phyloP scores from a whole-genome alignment of 2,888 invertebrate species.

The Harmothoe impar region DNA sequence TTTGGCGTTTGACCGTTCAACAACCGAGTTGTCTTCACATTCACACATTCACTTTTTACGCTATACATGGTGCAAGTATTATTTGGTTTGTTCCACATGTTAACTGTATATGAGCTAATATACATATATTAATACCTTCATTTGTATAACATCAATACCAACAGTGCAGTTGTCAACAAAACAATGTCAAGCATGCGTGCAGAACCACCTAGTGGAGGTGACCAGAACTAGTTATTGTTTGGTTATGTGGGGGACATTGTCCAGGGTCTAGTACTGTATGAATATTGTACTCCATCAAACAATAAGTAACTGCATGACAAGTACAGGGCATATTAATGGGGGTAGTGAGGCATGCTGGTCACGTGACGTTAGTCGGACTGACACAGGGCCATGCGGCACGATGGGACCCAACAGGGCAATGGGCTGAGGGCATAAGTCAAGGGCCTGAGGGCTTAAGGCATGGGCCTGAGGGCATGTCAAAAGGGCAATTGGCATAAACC shows the following conservation, averaged over 20 bases:
- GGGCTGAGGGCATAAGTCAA: neutral
- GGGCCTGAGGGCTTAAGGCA: too few relatives aligned
- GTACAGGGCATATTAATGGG: neutral
- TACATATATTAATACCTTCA: too few relatives aligned
- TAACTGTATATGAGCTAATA: too few relatives aligned
- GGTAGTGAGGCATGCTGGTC: neutral
- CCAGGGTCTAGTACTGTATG: neutral
- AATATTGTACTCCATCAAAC: neutral
- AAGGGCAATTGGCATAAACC: neutral
- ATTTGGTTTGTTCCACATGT: constrained; percentile 1
- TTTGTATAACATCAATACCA: neutral
- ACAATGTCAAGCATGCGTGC: constrained; percentile 49
- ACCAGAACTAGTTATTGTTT: neutral
- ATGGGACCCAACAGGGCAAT: neutral
- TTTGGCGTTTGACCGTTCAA: neutral
- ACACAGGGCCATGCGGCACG: neutral
- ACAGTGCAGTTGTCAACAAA: constrained; percentile 51
- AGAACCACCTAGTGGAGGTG: neutral
- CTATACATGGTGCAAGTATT: constrained; percentile 32
- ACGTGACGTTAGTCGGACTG: constrained; percentile 31
- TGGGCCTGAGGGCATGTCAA: too few relatives aligned
- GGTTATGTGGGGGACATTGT: neutral
- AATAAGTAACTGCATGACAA: neutral
- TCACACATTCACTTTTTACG: constrained; percentile 43
- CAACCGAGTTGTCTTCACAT: neutral